phyloP scores from a whole-genome alignment of 2,113 vertebrate genomes.

The Sporophila hypoxantha region DNA sequence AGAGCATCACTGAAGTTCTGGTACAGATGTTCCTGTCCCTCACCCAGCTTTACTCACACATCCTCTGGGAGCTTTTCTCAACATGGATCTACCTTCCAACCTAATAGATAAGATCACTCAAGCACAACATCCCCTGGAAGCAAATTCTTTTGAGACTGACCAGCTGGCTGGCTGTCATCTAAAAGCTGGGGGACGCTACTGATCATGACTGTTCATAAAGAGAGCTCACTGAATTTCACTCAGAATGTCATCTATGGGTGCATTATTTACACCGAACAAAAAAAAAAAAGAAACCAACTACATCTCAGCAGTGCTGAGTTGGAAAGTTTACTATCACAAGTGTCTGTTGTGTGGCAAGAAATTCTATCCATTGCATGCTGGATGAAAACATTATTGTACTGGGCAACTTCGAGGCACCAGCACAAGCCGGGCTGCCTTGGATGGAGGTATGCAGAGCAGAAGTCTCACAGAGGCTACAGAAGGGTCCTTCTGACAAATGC shows the following conservation, averaged over 20 bases:
- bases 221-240: neutral
- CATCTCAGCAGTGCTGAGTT: neutral
- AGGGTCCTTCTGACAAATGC: neutral
- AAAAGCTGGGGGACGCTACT: neutral
- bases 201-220: neutral
- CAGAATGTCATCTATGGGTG: neutral
- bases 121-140: neutral
- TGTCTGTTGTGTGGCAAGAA: neutral
- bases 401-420: neutral
- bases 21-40: neutral
- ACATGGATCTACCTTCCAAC: neutral
- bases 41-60: neutral
- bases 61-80: neutral
- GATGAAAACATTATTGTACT: neutral
- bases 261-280: neutral
- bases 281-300: neutral
- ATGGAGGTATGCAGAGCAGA: neutral
- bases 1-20: neutral
- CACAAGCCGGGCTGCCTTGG: neutral
- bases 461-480: neutral
- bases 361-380: fast-evolving
- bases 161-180: neutral
- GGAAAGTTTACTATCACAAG: neutral
- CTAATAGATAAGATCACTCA: neutral
- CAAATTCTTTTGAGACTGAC: neutral